phyloP scores from a whole-genome alignment of 2,113 vertebrate species.

The Silurus asotus region DNA sequence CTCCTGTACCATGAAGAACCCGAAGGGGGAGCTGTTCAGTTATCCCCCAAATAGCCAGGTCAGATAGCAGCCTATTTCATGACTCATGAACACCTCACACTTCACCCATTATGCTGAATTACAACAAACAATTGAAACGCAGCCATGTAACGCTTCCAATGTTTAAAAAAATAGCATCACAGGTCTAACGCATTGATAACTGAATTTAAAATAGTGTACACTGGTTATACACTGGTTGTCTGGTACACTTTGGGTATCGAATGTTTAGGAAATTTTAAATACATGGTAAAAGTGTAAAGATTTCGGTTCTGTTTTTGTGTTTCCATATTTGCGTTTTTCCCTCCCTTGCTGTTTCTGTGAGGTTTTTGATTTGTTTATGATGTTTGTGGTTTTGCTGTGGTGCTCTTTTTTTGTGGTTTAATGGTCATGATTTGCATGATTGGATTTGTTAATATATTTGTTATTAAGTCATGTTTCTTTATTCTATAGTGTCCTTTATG shows the following conservation, averaged over 20 bases:
- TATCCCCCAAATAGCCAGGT: slow-evolving; percentile 93
- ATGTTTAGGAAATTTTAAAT: not conserved
- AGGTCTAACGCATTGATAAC: not conserved
- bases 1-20: slow-evolving; percentile 96
- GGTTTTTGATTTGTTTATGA: not conserved
- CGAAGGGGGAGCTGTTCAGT: slow-evolving; percentile 93
- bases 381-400: not conserved
- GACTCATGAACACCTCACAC: not conserved
- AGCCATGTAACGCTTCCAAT: too few species aligned
- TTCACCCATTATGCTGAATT: not conserved
- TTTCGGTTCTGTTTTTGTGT: not conserved
- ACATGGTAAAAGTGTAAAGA: not conserved
- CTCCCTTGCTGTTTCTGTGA: not conserved
- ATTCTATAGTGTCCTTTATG: not conserved
- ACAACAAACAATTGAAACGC: not conserved
- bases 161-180: not conserved
- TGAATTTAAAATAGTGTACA: not conserved
- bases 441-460: not conserved
- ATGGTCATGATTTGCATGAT: not conserved
- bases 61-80: not conserved
- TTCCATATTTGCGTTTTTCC: not conserved
- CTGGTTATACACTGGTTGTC: not conserved
- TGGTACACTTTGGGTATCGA: not conserved
- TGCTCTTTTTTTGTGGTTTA: not conserved
- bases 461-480: not conserved